Evolutionary conservation across 2,888 invertebrate genomes (phyloP).

Genomic region (Agrotis exclamationis): DNA sequence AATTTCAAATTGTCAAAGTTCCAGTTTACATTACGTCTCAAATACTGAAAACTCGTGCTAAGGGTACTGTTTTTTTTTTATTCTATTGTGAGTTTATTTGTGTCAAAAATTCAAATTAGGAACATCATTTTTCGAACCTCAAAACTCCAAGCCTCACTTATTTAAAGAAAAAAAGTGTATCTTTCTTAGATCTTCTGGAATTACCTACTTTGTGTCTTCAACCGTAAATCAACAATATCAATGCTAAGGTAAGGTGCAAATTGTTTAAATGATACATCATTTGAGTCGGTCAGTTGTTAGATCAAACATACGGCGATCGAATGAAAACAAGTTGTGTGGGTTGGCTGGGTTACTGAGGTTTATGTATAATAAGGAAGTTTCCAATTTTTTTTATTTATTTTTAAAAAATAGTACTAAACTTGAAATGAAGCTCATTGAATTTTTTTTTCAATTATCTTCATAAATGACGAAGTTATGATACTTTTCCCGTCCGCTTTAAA

Average conservation of each 20-base stretch:
- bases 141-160: neutral
- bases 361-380: no score
- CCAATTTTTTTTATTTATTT: no score
- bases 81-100: neutral
- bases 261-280: slow-evolving; percentile 60
- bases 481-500: no score
- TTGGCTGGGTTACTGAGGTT: slow-evolving; percentile 16
- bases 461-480: no score
- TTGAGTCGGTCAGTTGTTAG: slow-evolving; percentile 36
- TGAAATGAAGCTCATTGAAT: no score
- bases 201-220: neutral
- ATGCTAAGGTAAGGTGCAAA: slow-evolving; percentile 44
- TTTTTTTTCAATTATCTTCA: no score
- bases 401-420: no score
- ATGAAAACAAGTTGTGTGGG: slow-evolving; percentile 28
- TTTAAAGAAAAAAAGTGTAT: neutral
- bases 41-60: no score
- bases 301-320: slow-evolving; percentile 46
- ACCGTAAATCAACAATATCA: slow-evolving; percentile 40
- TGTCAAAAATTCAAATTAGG: neutral
- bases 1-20: no score
- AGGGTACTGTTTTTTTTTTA: neutral
- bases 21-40: no score
- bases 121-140: neutral
- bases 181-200: slow-evolving; percentile 18